A percentile compares a stretch with the other conserved stretches of the same genome.
phyloP scores from a whole-genome alignment of 2,888 invertebrate genomes.

The Torymus tubicola region DNA sequence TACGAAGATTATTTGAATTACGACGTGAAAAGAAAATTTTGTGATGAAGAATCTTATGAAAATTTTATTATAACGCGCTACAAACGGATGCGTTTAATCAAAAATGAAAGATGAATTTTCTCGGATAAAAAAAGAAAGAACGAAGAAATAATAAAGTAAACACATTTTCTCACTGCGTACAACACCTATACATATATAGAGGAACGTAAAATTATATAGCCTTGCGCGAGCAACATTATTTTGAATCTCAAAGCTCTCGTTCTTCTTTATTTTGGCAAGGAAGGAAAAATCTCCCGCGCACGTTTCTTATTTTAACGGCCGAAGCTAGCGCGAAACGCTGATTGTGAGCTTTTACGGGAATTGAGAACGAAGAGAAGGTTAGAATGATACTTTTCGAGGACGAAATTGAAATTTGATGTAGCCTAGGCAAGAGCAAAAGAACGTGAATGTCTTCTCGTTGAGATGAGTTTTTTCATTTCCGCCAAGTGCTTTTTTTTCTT shows the following conservation, averaged over 20 bases:
- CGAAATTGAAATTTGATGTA: constrained; percentile 57
- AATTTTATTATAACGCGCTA: too few species aligned
- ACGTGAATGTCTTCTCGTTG: constrained; percentile 16
- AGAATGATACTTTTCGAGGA: constrained; percentile 23
- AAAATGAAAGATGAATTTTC: too few species aligned
- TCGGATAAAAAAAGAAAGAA: too few species aligned
- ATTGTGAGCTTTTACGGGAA: constrained; percentile 53
- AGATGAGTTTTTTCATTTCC: constrained; percentile 34
- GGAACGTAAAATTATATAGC: background rate
- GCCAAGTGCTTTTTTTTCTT: constrained; percentile 34
- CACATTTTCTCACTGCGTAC: constrained; percentile 1
- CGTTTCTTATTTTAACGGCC: constrained; percentile 20
- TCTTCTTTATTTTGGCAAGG: constrained; percentile 16
- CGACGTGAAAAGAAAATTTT: too few species aligned
- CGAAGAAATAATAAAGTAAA: constrained; percentile 15
- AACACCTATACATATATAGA: too few species aligned
- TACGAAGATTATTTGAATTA: too few species aligned
- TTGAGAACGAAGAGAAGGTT: constrained; percentile 34
- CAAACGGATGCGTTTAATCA: too few species aligned
- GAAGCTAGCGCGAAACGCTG: constrained; percentile 23
- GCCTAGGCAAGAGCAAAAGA: constrained; percentile 12
- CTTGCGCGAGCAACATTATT: constrained; percentile 19
- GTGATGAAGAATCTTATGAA: too few species aligned
- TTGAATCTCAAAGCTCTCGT: constrained; percentile 23
- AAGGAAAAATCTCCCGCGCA: constrained; percentile 20